These are phyloP conservation scores for Maccullochella peelii DNA, from an alignment of 2,113 vertebrate species.

Conservation along the genomic window DNA sequence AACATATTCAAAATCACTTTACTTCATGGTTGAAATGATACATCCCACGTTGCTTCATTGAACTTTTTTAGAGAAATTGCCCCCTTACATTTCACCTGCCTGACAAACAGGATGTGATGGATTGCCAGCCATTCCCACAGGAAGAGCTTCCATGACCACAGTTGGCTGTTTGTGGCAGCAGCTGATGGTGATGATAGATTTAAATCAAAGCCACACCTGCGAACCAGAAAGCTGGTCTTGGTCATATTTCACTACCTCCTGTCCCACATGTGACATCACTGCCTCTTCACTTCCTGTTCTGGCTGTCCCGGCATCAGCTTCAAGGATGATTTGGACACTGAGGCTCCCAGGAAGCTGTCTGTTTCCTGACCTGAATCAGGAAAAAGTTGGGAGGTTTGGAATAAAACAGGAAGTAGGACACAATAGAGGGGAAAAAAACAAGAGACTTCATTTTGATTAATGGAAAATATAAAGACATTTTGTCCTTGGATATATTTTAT, in stretches of 20 bases:
- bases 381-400: background rate
- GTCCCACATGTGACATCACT: constrained; percentile 19
- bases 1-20: background rate
- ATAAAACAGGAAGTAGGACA: constrained; percentile 23
- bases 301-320: background rate
- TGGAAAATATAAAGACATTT: background rate
- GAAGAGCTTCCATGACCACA: constrained; percentile 16
- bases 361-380: constrained; percentile 58
- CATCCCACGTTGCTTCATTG: background rate
- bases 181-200: constrained; percentile 45
- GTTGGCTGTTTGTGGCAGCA: background rate
- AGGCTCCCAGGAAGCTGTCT: constrained; percentile 56
- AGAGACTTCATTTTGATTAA: background rate
- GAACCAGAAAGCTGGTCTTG: constrained; percentile 18
- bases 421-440: background rate
- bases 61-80: background rate
- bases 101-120: constrained; percentile 60
- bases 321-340: constrained; percentile 36
- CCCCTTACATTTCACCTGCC: constrained; percentile 7
- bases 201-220: constrained; percentile 48
- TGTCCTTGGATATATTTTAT: background rate
- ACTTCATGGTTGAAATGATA: background rate
- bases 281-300: constrained; percentile 34
- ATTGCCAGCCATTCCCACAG: constrained; percentile 2
- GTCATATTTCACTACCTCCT: constrained; percentile 26